Evolutionary conservation across 2,113 vertebrate species (phyloP), one percentile per base, ranked within the genome.

Genomic region (Rhizomys pruinosus): DNA sequence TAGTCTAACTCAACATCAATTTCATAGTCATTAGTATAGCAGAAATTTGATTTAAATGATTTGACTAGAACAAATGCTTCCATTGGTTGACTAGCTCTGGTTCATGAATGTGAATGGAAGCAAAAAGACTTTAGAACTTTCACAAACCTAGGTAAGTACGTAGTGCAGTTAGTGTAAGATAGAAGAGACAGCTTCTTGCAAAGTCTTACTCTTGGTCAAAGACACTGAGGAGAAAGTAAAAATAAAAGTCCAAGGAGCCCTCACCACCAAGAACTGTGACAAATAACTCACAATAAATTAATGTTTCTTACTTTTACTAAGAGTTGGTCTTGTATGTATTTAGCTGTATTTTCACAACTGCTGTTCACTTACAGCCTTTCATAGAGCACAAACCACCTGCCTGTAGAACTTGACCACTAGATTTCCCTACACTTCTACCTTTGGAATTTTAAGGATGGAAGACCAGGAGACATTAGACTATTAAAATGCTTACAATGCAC

Each of bases 201-300:
- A 15, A 34, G 2, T 0, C 4, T 10, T 78, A 29, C 17, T 3
- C n/a, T 37, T 7, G 10, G 10, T 4, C 3, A n/a, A 9, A 55
- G 9, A 32, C 22, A 80, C 3, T 29, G 10, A 87, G 42, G 85
- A 7, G 34, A 27, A 10, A 52, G 27, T 4, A 52, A 77, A 29
- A 63, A 11, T 79, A 63, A 63, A 47, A 52, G 47, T 52, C 47
- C 47, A 52, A 52, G 47, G 47, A 52, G 47, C 47, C 2, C 1
- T 10, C 6, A 15, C 23, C 7, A 10, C 11, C 15, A 27, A 76
- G n/a, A 63, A 63, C 13, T 52, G 12, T 37, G 37, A 17, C 1
- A 17, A 34, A 63, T 37, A n/a, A n/a, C n/a, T n/a, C n/a, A n/a
- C n/a, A n/a, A n/a, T n/a, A n/a, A n/a, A 73, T 42, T 55, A 68